Evolutionary conservation across 2,797 vertebrate genomes (phyloP), one percentile per base, ranked within the genome.

Genomic region (Brachyrhaphis roseni): DNA sequence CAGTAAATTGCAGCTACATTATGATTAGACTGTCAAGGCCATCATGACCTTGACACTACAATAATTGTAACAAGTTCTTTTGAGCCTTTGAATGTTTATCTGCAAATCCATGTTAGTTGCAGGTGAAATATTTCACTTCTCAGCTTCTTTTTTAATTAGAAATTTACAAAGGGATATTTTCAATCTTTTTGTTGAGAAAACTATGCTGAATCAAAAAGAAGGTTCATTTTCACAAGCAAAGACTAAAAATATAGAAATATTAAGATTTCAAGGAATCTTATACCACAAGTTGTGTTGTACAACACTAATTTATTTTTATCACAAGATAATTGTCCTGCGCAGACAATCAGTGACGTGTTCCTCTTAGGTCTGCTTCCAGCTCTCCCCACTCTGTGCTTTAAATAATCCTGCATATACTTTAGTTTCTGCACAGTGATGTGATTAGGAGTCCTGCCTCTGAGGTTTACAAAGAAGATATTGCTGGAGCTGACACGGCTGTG

Each of bases 361-460:
- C 51, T 36, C 45, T 78, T 55, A 74, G 55, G 70, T 80, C 73
- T 78, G 55, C 70, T 83, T 55, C 72, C 49, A 78, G 23, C 57
- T 23, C 51, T 70, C 51, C 36, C 26, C 31, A 41, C 73, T 75
- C 72, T 75, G 53, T 74, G 77, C 77, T 87, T 90, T 83, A 85
- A 68, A 84, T 76, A 90, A 89, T 46, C 68, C 74, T 36, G 81
- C 77, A 84, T 72, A 71, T 79, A 31, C 74, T 83, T 78, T 78
- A 79, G 77, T 78, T 78, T 66, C 71, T 41, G 53, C 81, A 86
- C 84, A 79, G n/a, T 72, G 51, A 75, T 76, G 83, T 80, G 84
- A 89, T 91, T 78, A 82, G 64, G 77, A 84, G 72, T 84, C 81
- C 79, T 82, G 78, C 78, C 55, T 81, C 75, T 79, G 74, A 80